Conservation (phyloP, 2,888 invertebrate genomes). For the Noctua fimbriata region DNA sequence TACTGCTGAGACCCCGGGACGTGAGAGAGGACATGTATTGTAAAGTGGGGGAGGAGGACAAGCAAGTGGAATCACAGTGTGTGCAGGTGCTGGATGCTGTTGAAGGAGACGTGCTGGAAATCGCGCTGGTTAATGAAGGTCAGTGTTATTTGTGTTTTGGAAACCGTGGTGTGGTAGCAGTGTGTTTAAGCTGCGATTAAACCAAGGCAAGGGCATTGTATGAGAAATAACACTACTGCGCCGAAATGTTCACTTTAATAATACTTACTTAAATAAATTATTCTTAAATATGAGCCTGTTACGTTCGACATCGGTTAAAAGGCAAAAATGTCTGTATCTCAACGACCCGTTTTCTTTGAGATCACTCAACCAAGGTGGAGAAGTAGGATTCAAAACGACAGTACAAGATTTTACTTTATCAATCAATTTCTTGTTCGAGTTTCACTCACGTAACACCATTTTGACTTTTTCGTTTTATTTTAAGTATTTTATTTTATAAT, state of each 20-base stretch:
- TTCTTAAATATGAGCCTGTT: neutral
- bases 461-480: no score
- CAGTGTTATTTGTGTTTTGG: slow-evolving; percentile 36
- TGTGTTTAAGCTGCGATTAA: neutral
- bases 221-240: no score
- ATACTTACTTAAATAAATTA: no score
- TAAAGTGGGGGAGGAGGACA: slow-evolving; percentile 79
- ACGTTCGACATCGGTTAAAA: neutral
- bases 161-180: neutral
- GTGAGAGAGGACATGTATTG: slow-evolving; percentile 79
- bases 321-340: neutral
- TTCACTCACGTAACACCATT: neutral
- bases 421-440: neutral
- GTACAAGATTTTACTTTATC: neutral
- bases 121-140: slow-evolving; percentile 92
- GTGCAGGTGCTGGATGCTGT: slow-evolving; percentile 88
- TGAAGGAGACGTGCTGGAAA: slow-evolving; percentile 88
- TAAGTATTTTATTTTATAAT: no score
- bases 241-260: no score
- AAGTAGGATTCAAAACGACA: neutral
- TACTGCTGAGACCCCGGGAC: slow-evolving; percentile 88
- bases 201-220: neutral
- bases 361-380: neutral
- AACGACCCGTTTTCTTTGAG: neutral
- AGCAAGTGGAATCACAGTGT: slow-evolving; percentile 87